Conservation (phyloP, 2,113 vertebrate genomes). For the Tragelaphus strepsiceros region DNA sequence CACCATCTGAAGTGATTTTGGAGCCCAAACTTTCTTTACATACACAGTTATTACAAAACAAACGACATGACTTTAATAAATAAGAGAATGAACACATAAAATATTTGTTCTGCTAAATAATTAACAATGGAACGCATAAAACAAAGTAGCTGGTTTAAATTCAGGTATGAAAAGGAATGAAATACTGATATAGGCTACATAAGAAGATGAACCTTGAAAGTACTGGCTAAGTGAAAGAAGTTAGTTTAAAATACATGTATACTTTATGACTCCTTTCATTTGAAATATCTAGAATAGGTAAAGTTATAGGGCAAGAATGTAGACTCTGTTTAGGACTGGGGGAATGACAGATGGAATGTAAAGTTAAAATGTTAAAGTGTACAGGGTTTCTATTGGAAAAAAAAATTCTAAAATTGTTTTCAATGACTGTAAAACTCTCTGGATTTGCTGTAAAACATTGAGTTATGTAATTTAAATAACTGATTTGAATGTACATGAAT, state of each 20-base stretch:
- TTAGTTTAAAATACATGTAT: not conserved
- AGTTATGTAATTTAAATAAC: not conserved
- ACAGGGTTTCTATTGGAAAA: not conserved
- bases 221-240: not conserved
- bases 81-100: not conserved
- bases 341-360: fast-evolving
- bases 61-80: not conserved
- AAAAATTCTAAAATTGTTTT: not conserved
- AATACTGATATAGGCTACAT: not conserved
- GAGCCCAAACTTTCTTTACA: too few species aligned
- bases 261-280: not conserved
- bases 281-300: not conserved
- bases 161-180: not conserved
- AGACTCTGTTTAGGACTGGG: not conserved
- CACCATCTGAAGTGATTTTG: too few species aligned
- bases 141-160: not conserved
- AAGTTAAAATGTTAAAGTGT: not conserved
- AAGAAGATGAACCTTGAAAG: not conserved
- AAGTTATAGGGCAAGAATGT: not conserved
- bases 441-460: not conserved
- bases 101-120: not conserved
- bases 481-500: not conserved
- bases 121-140: not conserved
- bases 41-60: not conserved
- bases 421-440: not conserved